These are phyloP conservation scores for Sphenopsis melanotis DNA, from an alignment of 2,797 vertebrate genomes.

Conservation along the genomic window DNA sequence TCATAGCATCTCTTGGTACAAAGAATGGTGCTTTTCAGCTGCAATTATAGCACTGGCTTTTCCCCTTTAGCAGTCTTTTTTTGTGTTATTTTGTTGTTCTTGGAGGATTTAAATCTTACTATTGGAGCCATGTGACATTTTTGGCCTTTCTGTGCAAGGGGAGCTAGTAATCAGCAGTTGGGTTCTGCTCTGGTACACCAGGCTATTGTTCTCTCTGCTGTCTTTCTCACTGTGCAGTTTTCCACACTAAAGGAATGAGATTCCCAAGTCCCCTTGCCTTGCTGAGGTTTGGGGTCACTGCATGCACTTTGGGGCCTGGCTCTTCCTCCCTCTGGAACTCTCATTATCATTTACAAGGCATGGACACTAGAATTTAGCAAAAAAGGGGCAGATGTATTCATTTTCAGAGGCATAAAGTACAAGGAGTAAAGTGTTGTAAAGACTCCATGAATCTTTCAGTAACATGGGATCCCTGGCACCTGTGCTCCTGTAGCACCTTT, in stretches of 20 bases:
- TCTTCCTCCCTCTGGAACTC: not conserved
- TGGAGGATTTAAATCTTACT: constrained; percentile 31
- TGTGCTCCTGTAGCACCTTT: not conserved
- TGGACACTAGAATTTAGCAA: not conserved
- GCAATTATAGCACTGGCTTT: constrained; percentile 30
- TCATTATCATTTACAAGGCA: not conserved
- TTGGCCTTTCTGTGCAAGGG: constrained; percentile 33
- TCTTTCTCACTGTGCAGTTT: not conserved
- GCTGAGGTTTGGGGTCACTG: not conserved
- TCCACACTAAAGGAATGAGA: not conserved
- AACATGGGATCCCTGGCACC: not conserved
- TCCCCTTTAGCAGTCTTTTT: constrained; percentile 1
- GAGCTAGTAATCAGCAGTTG: not conserved
- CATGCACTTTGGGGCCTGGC: not conserved
- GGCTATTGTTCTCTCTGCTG: not conserved
- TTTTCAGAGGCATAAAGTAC: not conserved
- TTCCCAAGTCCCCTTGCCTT: not conserved
- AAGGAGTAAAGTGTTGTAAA: not conserved
- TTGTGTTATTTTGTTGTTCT: constrained; percentile 15
- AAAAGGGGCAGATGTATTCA: not conserved
- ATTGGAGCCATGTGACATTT: not conserved
- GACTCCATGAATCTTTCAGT: not conserved
- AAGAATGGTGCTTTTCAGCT: not conserved
- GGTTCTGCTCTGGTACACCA: constrained; percentile 15
- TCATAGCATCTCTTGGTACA: not conserved